Base-by-base conservation (phyloP, 2,113 vertebrate genomes). In the Sinocyclocheilus anshuiensis region DNA sequence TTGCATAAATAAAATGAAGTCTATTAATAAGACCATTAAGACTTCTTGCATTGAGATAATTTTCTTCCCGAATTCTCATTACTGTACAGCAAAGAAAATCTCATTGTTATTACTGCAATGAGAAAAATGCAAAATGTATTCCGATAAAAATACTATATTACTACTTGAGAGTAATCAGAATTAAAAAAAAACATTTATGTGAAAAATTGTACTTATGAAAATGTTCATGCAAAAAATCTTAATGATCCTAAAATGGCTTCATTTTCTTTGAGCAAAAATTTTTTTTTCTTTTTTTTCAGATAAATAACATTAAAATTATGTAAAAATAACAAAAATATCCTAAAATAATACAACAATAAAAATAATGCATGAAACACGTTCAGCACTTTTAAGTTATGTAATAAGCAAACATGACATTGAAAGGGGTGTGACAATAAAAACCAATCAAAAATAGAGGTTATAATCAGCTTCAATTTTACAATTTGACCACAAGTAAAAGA, bases 141-240 rank as follows among this genome's bases (percentile, higher is more conserved):
- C 15, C 0, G 15, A 15, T 33, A 36, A 69, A 67, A 69, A 33
- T 9, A 33, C 15, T 9, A 33, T 7, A 36, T 69, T 69, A 18
- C 2, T 18, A 69, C 3, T 69, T 36, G 29, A 33, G 65, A 33
- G 7, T 36, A 18, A 69, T 36, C 7, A 7, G 29, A 69, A 67
- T 29, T 9, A 42, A 4, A 1, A 0, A 36, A 20, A 9, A 33
- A 1, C 0, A 1, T 1, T 29, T 26, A 26, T 26, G 3, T 18
- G 29, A 8, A 1, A 9, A 36, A 1, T 9, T 69, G 2, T 2
- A 36, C 18, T 18, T 33, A 20, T 20, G 29, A 71, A 71, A 71
- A 22, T 71, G 33, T 71, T 71, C 0, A 69, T 20, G 16, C 36
- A 39, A 71, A 39, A 39, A 72, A 72, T 22, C 8, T 22, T 39